Evolutionary conservation across 2,797 vertebrate species (phyloP).

Genomic region (Siniperca scherzeri): DNA sequence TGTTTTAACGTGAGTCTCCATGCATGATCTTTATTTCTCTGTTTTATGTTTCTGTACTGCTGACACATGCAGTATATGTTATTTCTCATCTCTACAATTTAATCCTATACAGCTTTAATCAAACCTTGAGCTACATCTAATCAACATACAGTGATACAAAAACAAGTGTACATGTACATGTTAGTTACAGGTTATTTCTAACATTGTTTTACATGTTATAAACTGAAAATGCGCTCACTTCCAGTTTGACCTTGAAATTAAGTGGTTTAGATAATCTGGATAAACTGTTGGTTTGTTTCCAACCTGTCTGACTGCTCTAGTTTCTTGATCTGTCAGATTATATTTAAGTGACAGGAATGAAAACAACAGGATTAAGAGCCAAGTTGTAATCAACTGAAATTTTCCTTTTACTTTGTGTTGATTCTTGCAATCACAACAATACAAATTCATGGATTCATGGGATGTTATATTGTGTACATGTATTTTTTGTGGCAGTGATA

Average conservation of each 20-base stretch:
- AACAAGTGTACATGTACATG: background rate
- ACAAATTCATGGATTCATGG: background rate
- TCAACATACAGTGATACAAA: background rate
- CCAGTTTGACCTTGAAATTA: background rate
- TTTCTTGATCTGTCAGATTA: background rate
- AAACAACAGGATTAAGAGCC: conserved; percentile 6
- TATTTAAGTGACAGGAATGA: background rate
- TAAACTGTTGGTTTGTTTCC: background rate
- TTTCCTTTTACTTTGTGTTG: background rate
- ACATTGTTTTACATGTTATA: background rate
- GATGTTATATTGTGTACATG: background rate
- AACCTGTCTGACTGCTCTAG: background rate
- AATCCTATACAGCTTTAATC: background rate
- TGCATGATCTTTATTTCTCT: background rate
- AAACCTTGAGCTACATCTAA: background rate
- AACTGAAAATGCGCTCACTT: background rate
- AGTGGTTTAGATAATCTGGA: background rate
- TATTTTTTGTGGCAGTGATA: background rate
- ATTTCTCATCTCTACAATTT: background rate
- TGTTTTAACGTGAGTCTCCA: conserved; percentile 95
- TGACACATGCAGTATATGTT: background rate
- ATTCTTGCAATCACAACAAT: background rate
- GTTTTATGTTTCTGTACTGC: background rate
- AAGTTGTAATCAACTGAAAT: background rate
- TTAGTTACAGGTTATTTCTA: background rate